phyloP scores from a whole-genome alignment of 2,888 invertebrate genomes.

The Drosophila eohydei region DNA sequence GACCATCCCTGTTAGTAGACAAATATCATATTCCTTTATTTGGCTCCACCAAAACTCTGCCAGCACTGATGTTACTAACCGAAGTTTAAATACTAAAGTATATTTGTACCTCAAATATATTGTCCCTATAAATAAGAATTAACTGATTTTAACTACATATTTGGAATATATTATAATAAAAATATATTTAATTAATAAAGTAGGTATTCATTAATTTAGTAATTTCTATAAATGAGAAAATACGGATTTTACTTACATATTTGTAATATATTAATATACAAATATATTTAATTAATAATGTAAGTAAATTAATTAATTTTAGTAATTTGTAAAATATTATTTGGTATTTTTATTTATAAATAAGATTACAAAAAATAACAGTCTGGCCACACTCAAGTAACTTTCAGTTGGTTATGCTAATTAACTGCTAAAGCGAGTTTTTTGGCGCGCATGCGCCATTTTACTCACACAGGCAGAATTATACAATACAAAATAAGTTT shows the following conservation, averaged over 20 bases:
- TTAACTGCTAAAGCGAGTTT: not conserved
- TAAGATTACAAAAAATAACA: not conserved
- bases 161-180: no score
- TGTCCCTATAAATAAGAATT: not conserved
- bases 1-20: not conserved
- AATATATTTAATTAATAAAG: no score
- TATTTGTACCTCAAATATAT: not conserved
- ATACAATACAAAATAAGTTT: constrained; percentile 71
- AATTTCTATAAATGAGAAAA: not conserved
- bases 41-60: not conserved
- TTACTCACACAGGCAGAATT: constrained; percentile 51
- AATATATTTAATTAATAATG: no score
- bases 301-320: no score
- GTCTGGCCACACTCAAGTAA: constrained; percentile 30
- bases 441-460: constrained; percentile 39
- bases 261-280: no score
- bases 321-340: not conserved
- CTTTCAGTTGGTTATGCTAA: constrained; percentile 10
- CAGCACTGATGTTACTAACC: not conserved
- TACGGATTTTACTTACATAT: not conserved
- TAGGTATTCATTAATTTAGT: no score
- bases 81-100: not conserved
- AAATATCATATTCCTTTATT: not conserved
- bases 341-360: not conserved
- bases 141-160: not conserved